Conservation (phyloP, 2,888 invertebrate genomes). For the Andrena trimmerana region DNA sequence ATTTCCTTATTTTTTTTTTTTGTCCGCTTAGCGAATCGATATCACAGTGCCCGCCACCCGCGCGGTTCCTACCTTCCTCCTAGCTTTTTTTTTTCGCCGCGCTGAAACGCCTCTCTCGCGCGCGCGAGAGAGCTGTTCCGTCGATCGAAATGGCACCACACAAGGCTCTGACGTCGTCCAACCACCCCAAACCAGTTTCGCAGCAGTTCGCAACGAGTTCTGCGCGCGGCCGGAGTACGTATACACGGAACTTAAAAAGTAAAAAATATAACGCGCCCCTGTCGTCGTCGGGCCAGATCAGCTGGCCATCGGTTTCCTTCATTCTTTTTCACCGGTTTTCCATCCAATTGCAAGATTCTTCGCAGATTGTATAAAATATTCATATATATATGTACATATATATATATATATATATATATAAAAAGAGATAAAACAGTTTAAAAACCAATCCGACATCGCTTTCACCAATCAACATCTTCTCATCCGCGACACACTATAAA, state of each 20-base stretch:
- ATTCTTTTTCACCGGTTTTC: background rate
- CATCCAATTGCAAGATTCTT: constrained; percentile 46
- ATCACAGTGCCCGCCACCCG: constrained; percentile 59
- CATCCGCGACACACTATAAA: constrained; percentile 48
- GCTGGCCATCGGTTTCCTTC: constrained; percentile 37
- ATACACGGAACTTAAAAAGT: constrained; percentile 63
- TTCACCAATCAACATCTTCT: constrained; percentile 2
- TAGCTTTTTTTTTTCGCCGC: constrained; percentile 4
- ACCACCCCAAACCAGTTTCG: constrained; percentile 72
- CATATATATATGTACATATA: constrained; percentile 36
- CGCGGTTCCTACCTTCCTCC: constrained; percentile 16
- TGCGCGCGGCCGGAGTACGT: constrained; percentile 49
- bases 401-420: constrained; percentile 41
- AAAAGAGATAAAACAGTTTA: constrained; percentile 55
- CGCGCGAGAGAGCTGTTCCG: constrained; percentile 37
- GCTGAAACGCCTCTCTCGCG: constrained; percentile 41
- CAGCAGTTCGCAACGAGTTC: constrained; percentile 67
- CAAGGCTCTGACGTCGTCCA: constrained; percentile 68
- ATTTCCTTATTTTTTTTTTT: background rate
- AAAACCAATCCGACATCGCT: constrained; percentile 63
- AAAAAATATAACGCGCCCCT: constrained; percentile 59
- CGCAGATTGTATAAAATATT: constrained; percentile 59
- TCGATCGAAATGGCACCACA: constrained; percentile 75
- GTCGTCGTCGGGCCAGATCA: constrained; percentile 61
- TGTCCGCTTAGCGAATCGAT: constrained; percentile 56